phyloP scores from a whole-genome alignment of 92 coral and sea anemone species.

The Chrysogorgia sp. region DNA sequence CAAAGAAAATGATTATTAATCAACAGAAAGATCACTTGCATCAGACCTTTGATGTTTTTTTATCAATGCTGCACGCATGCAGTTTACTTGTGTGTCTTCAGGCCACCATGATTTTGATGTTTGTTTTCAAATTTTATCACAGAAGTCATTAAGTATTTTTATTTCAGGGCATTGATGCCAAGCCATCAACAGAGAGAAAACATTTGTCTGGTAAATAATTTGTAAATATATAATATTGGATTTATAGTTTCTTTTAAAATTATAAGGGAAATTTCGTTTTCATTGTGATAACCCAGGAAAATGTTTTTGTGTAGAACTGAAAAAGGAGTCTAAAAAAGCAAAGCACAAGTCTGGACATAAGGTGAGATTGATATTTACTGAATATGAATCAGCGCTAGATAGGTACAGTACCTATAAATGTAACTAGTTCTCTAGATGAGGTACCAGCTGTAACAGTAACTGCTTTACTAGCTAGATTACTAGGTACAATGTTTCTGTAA shows the following conservation, averaged over 20 bases:
- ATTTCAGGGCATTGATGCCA: slow-evolving; percentile 17
- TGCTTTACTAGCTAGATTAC: too few species aligned
- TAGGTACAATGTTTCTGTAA: too few species aligned
- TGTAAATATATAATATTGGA: background rate
- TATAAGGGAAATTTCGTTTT: background rate
- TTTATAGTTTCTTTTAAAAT: background rate
- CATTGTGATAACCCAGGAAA: too few species aligned
- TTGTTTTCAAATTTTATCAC: background rate
- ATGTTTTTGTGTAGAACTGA: slow-evolving; percentile 13
- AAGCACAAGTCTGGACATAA: slow-evolving; percentile 3
- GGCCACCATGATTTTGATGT: background rate
- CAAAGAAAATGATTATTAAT: background rate
- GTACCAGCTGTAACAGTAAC: too few species aligned
- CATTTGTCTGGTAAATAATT: slow-evolving; percentile 18
- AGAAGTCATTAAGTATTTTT: background rate
- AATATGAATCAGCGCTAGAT: too few species aligned
- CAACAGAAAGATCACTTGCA: too few species aligned
- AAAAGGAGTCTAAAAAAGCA: slow-evolving; percentile 26
- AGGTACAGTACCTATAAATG: too few species aligned
- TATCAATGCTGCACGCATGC: too few species aligned
- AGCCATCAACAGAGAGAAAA: slow-evolving; percentile 9
- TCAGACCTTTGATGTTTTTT: too few species aligned
- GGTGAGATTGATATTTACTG: background rate
- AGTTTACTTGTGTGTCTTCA: too few species aligned
- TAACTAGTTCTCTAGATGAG: too few species aligned